Evolutionary conservation across 2,797 vertebrate species (phyloP), one percentile per base, ranked within the genome.

Genomic region (Moxostoma hubbsi): DNA sequence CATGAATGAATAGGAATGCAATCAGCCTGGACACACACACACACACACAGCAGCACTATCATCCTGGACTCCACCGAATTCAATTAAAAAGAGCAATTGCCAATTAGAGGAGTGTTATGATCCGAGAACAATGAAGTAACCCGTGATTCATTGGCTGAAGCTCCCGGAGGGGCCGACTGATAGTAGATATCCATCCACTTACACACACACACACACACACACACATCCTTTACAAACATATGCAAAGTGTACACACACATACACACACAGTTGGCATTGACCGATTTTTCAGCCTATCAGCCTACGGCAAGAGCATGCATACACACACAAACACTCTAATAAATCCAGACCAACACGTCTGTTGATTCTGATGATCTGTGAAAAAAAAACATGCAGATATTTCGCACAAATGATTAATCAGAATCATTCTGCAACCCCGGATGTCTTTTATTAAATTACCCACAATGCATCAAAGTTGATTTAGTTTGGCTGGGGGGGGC

Each of bases 81-180:
- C 93, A 93, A 94, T 94, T 94, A 94, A 93, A 93, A 91, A 90
- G 90, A 92, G 91, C 93, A 93, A 94, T 93, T 93, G 91, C 86
- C 92, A 93, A 94, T 94, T 93, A 93, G 92, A 93, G 88, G 83
- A 88, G 89, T 87, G 91, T 92, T 93, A 92, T 93, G 93, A 94
- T 94, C 92, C 90, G 92, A 90, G 92, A 93, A 93, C 92, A 92
- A 93, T 91, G 90, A 94, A 92, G 92, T 93, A 92, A 93, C 93
- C 90, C 90, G 89, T 92, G 90, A 93, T 93, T 93, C 92, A 93
- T 93, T 91, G 92, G 90, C 91, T 92, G 88, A 59, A 81, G 82
- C 76, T 89, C 88, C 91, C 89, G 53, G 36, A 65, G 78, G 82
- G 77, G 82, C 59, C 54, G 57, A 6, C 67, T 85, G 70, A 78